phyloP scores from a whole-genome alignment of 2,888 invertebrate genomes.

The Drosophila kambysellisi region DNA sequence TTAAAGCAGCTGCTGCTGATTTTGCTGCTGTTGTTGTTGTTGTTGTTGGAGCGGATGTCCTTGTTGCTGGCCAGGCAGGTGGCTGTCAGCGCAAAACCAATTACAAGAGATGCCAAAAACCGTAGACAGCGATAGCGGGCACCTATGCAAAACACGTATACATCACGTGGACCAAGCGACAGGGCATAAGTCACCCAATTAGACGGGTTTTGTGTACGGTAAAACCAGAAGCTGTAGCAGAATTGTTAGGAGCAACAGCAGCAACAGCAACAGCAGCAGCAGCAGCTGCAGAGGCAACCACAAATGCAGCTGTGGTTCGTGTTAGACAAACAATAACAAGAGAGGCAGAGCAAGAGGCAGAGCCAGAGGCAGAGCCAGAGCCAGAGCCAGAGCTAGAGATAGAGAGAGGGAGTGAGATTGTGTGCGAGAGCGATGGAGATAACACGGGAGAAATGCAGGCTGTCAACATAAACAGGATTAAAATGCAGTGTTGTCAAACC shows the following conservation, averaged over 20 bases:
- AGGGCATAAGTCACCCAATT: conserved; percentile 72
- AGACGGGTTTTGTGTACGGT: conserved; percentile 50
- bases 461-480: background rate
- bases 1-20: conserved; percentile 46
- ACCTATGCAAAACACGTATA: conserved; percentile 75
- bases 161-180: conserved; percentile 57
- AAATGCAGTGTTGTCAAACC: conserved; percentile 15
- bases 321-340: conserved; percentile 35
- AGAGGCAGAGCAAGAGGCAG: background rate
- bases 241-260: background rate
- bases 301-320: conserved; percentile 38
- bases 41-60: conserved; percentile 4
- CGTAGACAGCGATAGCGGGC: conserved; percentile 25
- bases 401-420: background rate
- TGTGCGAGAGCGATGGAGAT: background rate
- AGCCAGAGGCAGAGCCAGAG: background rate
- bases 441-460: background rate
- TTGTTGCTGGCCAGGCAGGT: conserved; percentile 20
- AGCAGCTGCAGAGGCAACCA: conserved; percentile 12
- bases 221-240: background rate
- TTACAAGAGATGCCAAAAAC: conserved; percentile 70
- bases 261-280: conserved; percentile 5
- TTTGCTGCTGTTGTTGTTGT: conserved; percentile 14
- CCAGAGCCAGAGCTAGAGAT: background rate
- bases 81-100: conserved; percentile 61